Evolutionary conservation across 2,113 vertebrate genomes (phyloP), one percentile per base, ranked within the genome.

Genomic region (Alethe castanea): DNA sequence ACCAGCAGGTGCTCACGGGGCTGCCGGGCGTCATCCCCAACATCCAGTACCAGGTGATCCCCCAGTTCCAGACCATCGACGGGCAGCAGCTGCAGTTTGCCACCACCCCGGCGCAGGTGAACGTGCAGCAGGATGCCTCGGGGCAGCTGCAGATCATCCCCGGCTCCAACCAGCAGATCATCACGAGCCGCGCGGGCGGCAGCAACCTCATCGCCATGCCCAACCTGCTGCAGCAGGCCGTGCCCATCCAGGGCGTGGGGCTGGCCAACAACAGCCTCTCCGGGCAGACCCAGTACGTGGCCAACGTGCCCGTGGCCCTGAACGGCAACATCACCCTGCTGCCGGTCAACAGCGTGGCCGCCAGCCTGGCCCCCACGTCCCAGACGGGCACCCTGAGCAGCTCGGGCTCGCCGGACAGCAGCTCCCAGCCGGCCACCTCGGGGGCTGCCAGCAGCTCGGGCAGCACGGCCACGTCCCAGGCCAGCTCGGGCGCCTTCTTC

Each of bases 31-130:
- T 99, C 33, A 97, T 99, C 97, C 99, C 99, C 7, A 99, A 99
- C 70, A 99, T 99, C 96, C 99, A 99, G 95, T 99, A 99, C 96
- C 99, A 99, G 97, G 99, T 99, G 60, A 99, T 99, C 86, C 99
- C 99, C 54, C 99, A 99, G 87, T 99, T 99, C 96, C 99, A 99
- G 97, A 99, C 99, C 7, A 98, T 99, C 24, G 99, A 99, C 8
- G 99, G 99, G 73, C 99, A 99, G 57, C 98, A 99, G 88, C 96
- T 99, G 57, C 99, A 99, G 93, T 99, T 99, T 10, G 94, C 99
- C 73, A 96, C 98, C 50, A 87, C 98, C 36, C 97, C 98, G 0
- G 69, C 98, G 31, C 97, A 97, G 76, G 96, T 97, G 40, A 98
- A 98, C 80, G 98, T 98, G 45, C 98, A 99, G 91, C 99, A 99